A percentile compares a stretch with the other conserved stretches of the same genome.
Conservation (phyloP, 2,888 invertebrate genomes). For the Lasioglossum lativentre region DNA sequence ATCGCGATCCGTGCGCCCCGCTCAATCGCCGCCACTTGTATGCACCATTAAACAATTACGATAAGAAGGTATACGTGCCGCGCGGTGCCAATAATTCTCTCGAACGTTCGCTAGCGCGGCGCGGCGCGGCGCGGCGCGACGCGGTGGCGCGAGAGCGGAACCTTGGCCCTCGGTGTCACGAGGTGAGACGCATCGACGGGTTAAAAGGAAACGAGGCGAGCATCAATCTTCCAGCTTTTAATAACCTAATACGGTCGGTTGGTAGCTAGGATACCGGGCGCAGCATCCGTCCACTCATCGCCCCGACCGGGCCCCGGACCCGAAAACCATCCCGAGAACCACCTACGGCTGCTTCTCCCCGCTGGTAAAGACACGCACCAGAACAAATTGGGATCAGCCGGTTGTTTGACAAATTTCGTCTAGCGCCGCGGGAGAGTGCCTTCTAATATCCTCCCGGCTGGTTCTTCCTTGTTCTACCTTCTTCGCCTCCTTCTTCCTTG, state of each 20-base stretch:
- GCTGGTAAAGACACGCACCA: conserved; percentile 65
- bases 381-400: conserved; percentile 76
- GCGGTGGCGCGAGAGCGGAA: background rate
- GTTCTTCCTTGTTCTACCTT: conserved; percentile 42
- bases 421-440: conserved; percentile 76
- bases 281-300: conserved; percentile 42
- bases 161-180: background rate
- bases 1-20: background rate
- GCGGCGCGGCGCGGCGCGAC: background rate
- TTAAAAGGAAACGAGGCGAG: conserved; percentile 15
- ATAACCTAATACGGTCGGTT: conserved; percentile 49
- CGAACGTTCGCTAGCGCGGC: background rate
- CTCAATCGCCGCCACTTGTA: background rate
- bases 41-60: conserved; percentile 32
- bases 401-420: conserved; percentile 78
- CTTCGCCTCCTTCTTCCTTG: background rate
- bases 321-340: conserved; percentile 50
- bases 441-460: conserved; percentile 65
- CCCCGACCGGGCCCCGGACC: background rate
- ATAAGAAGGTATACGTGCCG: conserved; percentile 8
- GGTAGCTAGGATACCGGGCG: conserved; percentile 53
- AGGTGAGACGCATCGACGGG: conserved; percentile 18
- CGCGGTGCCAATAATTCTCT: background rate
- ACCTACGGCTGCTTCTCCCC: conserved; percentile 63
- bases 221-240: conserved; percentile 51